phyloP scores from a whole-genome alignment of 2,113 vertebrate genomes.

The Morone chrysops region DNA sequence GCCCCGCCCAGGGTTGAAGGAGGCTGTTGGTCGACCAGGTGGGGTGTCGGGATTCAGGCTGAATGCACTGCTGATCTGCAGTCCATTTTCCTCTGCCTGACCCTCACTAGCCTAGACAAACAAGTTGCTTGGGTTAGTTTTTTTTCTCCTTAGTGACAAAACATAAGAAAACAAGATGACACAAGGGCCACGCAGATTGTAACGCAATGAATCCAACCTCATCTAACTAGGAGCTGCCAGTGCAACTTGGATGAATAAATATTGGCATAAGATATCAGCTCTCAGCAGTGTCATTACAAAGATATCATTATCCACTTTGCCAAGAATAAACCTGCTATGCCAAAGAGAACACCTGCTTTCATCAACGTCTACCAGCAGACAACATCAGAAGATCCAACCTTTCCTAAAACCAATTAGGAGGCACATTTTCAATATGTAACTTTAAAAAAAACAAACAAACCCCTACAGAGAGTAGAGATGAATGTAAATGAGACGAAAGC shows the following conservation, averaged over 20 bases:
- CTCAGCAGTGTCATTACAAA: background rate
- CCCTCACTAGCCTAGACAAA: conserved; percentile 63
- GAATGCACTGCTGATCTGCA: conserved; percentile 92
- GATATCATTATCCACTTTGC: conserved; percentile 9
- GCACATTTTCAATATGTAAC: background rate
- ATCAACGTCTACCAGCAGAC: conserved; percentile 8
- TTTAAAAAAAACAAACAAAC: background rate
- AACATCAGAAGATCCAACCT: background rate
- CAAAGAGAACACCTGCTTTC: conserved; percentile 19
- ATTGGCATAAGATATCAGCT: conserved; percentile 2
- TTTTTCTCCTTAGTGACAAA: background rate
- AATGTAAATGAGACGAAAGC: background rate
- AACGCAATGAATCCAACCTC: background rate
- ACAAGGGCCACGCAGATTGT: background rate
- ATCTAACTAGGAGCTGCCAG: background rate
- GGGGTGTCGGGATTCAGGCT: conserved; percentile 88
- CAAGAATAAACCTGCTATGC: background rate
- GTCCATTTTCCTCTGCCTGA: conserved; percentile 87
- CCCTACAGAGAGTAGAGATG: background rate
- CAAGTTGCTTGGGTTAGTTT: conserved; percentile 17
- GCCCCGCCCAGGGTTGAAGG: conserved; percentile 96
- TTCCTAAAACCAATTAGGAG: background rate
- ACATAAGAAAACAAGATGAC: background rate
- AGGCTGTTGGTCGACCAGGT: conserved; percentile 73
- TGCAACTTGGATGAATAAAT: conserved; percentile 12